A percentile compares a stretch with the other conserved stretches of the same genome.
phyloP scores from a whole-genome alignment of 2,888 invertebrate species.

The Coleophora flavipennella region DNA sequence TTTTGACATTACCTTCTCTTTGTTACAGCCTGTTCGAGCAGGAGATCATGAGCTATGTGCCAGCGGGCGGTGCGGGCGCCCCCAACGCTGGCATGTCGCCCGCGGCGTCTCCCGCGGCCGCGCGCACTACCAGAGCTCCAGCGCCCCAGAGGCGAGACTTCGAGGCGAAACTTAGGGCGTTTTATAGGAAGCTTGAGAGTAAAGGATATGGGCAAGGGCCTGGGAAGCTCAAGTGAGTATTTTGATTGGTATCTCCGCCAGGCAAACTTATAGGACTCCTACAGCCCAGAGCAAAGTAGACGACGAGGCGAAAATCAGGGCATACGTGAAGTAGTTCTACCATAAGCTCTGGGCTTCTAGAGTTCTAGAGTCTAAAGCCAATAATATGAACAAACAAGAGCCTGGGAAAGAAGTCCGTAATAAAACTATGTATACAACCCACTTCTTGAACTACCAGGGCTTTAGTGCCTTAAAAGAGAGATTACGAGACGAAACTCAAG shows the following conservation, averaged over 20 bases:
- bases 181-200: slow-evolving; percentile 94
- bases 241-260: neutral
- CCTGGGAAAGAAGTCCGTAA: no score
- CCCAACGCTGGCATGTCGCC: slow-evolving; percentile 77
- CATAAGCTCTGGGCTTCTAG: no score
- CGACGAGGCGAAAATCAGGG: no score
- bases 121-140: slow-evolving; percentile 85
- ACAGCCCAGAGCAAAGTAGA: no score
- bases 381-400: no score
- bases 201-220: slow-evolving; percentile 98
- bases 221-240: slow-evolving; percentile 91
- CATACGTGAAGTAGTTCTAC: no score
- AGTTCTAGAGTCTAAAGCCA: no score
- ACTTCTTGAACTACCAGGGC: slow-evolving; percentile 86
- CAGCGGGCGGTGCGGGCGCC: slow-evolving; percentile 55
- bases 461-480: slow-evolving; percentile 91
- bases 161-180: slow-evolving; percentile 94
- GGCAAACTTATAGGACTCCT: no score
- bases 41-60: slow-evolving; percentile 98
- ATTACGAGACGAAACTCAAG: slow-evolving; percentile 95
- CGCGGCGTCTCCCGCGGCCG: slow-evolving; percentile 86
- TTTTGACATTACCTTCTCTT: slow-evolving; percentile 9
- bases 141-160: slow-evolving; percentile 95
- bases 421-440: no score
- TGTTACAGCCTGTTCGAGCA: slow-evolving; percentile 92